Conservation (phyloP, 2,797 vertebrate species). For the Myotis vivesi region DNA sequence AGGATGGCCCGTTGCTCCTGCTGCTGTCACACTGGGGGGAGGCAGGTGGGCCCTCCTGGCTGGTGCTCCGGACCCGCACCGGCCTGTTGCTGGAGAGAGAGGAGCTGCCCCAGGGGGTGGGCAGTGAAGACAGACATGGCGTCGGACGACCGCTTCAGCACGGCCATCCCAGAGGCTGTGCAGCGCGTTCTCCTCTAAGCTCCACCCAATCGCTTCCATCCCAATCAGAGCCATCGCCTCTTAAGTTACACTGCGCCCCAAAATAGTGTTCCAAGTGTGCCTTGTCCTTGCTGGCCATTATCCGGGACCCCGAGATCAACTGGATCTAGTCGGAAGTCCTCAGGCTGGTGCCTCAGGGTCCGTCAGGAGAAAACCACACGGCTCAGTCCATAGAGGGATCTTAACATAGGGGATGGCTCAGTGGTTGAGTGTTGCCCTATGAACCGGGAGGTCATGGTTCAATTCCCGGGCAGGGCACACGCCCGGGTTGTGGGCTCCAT, state of each 20-base stretch:
- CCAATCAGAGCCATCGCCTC: background rate
- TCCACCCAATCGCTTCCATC: background rate
- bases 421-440: too few relatives aligned
- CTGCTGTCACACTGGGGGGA: background rate
- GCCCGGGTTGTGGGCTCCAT: too few relatives aligned
- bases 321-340: background rate
- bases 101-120: rapidly evolving
- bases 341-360: background rate
- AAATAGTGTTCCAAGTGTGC: background rate
- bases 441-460: too few relatives aligned
- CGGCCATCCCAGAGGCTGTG: background rate
- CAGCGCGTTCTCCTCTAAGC: background rate
- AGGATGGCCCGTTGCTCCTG: rapidly evolving
- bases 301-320: rapidly evolving
- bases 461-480: rapidly evolving
- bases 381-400: background rate
- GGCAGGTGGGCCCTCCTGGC: rapidly evolving
- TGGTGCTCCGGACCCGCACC: rapidly evolving
- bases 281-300: background rate
- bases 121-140: background rate
- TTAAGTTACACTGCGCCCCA: background rate
- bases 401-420: background rate
- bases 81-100: background rate
- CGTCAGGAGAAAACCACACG: background rate
- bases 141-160: background rate